Evolutionary conservation across 2,797 vertebrate species (phyloP).

Genomic region (Melanotaenia nigrans): DNA sequence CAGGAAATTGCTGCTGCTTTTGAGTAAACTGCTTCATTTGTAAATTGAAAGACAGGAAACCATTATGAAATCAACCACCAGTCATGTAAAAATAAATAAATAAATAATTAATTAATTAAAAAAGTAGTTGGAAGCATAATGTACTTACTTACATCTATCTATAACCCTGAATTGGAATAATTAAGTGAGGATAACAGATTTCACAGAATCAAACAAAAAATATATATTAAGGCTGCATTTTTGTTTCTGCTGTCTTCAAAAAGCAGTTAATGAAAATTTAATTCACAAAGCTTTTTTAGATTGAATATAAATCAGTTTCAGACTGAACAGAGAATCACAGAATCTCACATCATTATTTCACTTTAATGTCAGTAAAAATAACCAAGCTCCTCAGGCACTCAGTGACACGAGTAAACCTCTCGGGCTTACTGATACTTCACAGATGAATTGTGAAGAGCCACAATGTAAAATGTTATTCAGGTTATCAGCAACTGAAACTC

Average conservation of each 20-base stretch:
- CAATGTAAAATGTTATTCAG: constrained; percentile 13
- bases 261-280: constrained; percentile 7
- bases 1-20: background rate
- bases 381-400: constrained; percentile 8
- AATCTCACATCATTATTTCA: constrained; percentile 19
- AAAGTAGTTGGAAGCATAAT: background rate
- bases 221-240: background rate
- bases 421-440: constrained; percentile 4
- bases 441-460: constrained; percentile 3
- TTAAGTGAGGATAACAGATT: background rate
- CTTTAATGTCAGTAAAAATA: constrained; percentile 17
- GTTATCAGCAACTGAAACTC: background rate
- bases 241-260: background rate
- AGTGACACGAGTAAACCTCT: constrained; percentile 32
- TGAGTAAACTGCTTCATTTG: too few species aligned
- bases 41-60: too few species aligned
- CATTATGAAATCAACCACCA: too few species aligned
- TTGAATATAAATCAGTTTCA: constrained; percentile 9
- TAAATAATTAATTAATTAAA: too few species aligned
- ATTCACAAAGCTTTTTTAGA: constrained; percentile 3
- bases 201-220: background rate
- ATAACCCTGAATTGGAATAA: background rate
- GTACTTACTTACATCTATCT: background rate
- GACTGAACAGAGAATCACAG: background rate
- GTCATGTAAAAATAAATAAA: too few species aligned